Evolutionary conservation across 2,113 vertebrate genomes (phyloP), one percentile per base, ranked within the genome.

Genomic region (Ochotona princeps): DNA sequence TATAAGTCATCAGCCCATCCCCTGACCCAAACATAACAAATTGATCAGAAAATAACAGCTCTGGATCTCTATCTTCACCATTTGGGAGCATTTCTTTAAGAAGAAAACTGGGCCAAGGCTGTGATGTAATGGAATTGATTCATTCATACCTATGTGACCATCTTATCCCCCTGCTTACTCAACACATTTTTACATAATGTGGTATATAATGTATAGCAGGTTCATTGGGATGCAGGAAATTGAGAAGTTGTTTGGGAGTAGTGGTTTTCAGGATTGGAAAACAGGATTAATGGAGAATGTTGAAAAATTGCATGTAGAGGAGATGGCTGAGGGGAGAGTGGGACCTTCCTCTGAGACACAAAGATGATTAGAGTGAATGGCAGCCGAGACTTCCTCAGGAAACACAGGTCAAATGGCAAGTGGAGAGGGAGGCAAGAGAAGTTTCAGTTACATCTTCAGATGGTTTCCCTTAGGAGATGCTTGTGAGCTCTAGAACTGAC

Each of bases 301-400:
- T 11, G n/a, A 85, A 89, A 92, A 70, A 66, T 61, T 26, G 74
- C 17, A 35, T 87, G 38, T 4, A 94, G 83, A 74, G 82, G 69
- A 75, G 23, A 92, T 13, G 3, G 57, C 54, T 14, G 67, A 83
- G 89, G 32, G 13, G 35, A 10, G 20, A 10, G 20, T 8, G 66
- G 35, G 51, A 9, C 26, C 30, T 23, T 75, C 74, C 47, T 87
- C 75, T 69, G 73, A 74, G 76, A 94, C 2, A 1, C 83, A 93
- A 76, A 78, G 79, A 78, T 85, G 66, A 79, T 79, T 78, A 85
- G 83, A 81, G n/a, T 93, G 80, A 82, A 74, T 10, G 44, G 32
- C 73, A 84, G 80, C 35, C 0, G 0, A n/a, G 6, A 8, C 15
- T 32, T 76, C 73, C 87, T 54, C 32, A 23, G 79, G 61, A 93